Evolutionary conservation across 1,140 invertebrate species (phyloP), one percentile per base, ranked within the genome.

Genomic region (Psilanteris sp.): DNA sequence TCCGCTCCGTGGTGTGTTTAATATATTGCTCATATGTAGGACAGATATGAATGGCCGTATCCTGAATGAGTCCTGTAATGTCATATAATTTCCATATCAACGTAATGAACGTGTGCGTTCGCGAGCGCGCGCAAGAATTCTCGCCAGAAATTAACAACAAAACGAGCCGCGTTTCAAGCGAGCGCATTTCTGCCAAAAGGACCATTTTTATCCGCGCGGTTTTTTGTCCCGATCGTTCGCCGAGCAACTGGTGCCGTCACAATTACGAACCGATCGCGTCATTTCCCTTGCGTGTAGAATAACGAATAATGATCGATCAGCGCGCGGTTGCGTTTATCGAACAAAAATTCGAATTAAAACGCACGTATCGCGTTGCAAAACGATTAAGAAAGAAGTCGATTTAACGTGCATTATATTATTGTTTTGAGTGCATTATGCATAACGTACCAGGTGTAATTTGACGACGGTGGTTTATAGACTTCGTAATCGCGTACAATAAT

Each of bases 401-500:
- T 52, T 52, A 74, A 61, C 22, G 36, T 37, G 61, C 59, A 41
- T 66, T 66, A 74, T 74, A 66, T 74, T 74, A 66, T 74, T 74
- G 70, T 74, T 66, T 61, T 31, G 54, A 32, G 36, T 32, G 50
- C 31, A 66, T 57, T 73, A 73, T 66, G 52, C 70, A 66, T 50
- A 67, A 61, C 70, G 61, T 66, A 66, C 61, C 54, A 74, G 70
- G 70, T 74, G 70, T 74, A 67, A 73, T 73, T 73, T 66, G 59
- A 73, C 59, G 70, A 73, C 59, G 54, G 70, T 66, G 61, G 52
- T 74, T 74, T 74, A 74, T 66, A 46, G 70, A 74, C 70, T 74
- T 66, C 6, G 70, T 61, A 74, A 74, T 74, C 70, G 37, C 36
- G 37, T 44, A 74, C 61, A 66, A 74, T 74, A 74, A 66, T 66